These are phyloP conservation scores for Pocillopora damicornis DNA, from an alignment of 64 coral and sea anemone species.

Conservation along the genomic window DNA sequence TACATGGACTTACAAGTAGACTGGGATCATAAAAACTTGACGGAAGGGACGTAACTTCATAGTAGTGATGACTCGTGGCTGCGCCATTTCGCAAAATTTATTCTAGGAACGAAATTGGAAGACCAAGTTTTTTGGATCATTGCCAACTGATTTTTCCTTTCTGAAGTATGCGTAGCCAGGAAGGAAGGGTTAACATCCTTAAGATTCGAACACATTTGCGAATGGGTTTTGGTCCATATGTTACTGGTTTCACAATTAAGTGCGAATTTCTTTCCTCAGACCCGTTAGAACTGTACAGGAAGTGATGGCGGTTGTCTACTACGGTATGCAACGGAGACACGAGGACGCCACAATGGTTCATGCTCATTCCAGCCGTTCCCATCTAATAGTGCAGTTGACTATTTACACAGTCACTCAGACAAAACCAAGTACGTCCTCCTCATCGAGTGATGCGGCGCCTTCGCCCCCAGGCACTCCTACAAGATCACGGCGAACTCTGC, in stretches of 20 bases:
- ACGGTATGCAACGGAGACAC: slow-evolving; percentile 89
- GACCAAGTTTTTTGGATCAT: too few relatives aligned
- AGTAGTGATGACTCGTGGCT: too few relatives aligned
- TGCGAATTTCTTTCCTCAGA: not conserved
- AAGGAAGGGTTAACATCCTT: too few relatives aligned
- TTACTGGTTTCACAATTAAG: not conserved
- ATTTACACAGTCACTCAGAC: slow-evolving; percentile 76
- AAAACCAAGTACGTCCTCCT: slow-evolving; percentile 45
- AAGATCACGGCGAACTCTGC: slow-evolving; percentile 69
- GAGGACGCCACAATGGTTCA: slow-evolving; percentile 99
- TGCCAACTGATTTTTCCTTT: too few relatives aligned
- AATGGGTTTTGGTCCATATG: not conserved
- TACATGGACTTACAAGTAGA: too few relatives aligned
- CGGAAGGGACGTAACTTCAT: too few relatives aligned
- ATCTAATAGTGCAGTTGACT: slow-evolving; percentile 96
- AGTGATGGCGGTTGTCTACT: slow-evolving; percentile 87
- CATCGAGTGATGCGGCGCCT: slow-evolving; percentile 68
- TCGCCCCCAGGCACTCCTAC: slow-evolving; percentile 83
- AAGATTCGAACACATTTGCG: too few relatives aligned
- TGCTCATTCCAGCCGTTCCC: slow-evolving; percentile 95
- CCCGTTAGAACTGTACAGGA: slow-evolving; percentile 84
- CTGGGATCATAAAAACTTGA: too few relatives aligned
- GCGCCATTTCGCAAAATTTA: too few relatives aligned
- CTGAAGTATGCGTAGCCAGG: too few relatives aligned
- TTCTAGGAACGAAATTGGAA: too few relatives aligned